Evolutionary conservation across 2,888 invertebrate species (phyloP).

Genomic region (Protonemura montana): DNA sequence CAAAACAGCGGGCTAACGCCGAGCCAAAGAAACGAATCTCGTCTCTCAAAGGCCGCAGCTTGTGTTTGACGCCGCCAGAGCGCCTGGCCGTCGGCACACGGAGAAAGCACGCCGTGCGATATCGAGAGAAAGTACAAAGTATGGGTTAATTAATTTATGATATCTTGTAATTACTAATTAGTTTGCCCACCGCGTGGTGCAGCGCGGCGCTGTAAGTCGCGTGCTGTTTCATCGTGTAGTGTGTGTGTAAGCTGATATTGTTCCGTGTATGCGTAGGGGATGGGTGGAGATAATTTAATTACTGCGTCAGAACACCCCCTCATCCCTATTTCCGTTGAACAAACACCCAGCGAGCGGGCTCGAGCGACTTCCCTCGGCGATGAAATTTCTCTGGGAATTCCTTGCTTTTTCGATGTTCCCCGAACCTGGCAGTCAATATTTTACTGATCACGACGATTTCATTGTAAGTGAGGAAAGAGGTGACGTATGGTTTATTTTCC

Average conservation of each 20-base stretch:
- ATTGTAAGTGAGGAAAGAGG: no score
- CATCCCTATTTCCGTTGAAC: not conserved
- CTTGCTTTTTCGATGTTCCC: not conserved
- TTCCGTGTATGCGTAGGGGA: slow-evolving; percentile 3
- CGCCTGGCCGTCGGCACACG: not conserved
- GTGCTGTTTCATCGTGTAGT: not conserved
- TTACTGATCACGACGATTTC: not conserved
- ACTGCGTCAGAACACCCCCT: not conserved
- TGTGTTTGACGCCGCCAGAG: no score
- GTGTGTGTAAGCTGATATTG: slow-evolving; percentile 8
- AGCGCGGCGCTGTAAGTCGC: not conserved
- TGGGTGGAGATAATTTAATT: slow-evolving; percentile 2
- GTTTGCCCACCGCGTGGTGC: not conserved
- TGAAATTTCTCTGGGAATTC: not conserved
- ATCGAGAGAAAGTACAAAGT: not conserved
- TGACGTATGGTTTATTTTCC: no score
- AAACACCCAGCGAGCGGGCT: not conserved
- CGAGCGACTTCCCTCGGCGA: no score
- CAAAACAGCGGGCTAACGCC: no score
- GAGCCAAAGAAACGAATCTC: no score
- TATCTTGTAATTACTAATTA: slow-evolving; percentile 29
- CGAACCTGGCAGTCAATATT: not conserved
- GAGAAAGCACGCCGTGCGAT: not conserved
- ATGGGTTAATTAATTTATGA: slow-evolving; percentile 28
- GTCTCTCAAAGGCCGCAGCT: no score